Base-by-base conservation (phyloP, 1,140 invertebrate genomes). In the Ostrea edulis region DNA sequence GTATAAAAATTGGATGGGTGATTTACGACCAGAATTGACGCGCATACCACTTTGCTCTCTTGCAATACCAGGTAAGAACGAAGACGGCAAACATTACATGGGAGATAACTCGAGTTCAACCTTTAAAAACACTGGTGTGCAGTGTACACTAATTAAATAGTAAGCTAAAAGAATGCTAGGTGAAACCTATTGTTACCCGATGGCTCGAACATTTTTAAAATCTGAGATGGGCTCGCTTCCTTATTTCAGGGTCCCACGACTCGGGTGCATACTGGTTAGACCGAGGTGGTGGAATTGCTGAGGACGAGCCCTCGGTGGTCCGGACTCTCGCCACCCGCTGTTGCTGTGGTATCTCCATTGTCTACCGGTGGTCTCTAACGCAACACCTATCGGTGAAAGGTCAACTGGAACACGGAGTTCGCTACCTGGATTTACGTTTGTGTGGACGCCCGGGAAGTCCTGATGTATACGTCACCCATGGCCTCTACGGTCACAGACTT, bases 361-460 rank as follows among this genome's bases (percentile, higher is more conserved):
- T 92, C 14, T 81, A 87, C 87, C 96, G 97, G 81, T 98, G 97
- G 97, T 96, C 96, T 58, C 96, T 96, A 90, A 98, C 97, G 8
- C 97, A 98, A 94, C 95, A 95, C 3, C 94, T 96, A 52, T 95
- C 95, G 91, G 93, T 97, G 7, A 94, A 93, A 20, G 95, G 97
- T 87, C 98, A 98, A 95, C 95, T 98, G 2, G 95, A 96, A 51
- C 95, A 96, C 88, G 98, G 98, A 85, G 97, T 98, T 91, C 96
- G 97, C 91, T 98, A 97, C 93, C 96, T 98, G 88, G 97, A 98
- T 93, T 93, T 98, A 35, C 96, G 97, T 71, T 93, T 97, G 2
- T 96, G 97, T 1, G 96, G 96, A 11, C 96, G 96, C 91, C 90
- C 94, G 4, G 94, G 94, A 8, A 95, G 95, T 8, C 94, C 95